Evolutionary conservation across 2,888 invertebrate species (phyloP), one percentile per base, ranked within the genome.

Genomic region (Fabriciana adippe): DNA sequence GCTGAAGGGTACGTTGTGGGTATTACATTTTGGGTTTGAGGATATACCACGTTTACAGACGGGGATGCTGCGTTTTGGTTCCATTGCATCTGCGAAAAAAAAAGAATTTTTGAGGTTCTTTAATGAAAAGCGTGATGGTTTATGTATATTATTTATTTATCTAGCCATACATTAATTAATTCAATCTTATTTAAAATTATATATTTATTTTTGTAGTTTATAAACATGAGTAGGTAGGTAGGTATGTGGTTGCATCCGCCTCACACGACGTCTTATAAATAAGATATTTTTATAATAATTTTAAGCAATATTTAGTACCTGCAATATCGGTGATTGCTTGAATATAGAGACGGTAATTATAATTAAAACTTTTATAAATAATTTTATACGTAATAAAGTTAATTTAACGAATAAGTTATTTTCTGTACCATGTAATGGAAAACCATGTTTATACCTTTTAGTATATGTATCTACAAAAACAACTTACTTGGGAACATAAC

Each of bases 1-100:
- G 96, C 95, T 55, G 95, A 95, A 0, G 94, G 93, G 79, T 96
- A 95, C 61, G 94, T 86, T 31, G 94, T 93, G 0, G 96, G 95
- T 65, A 96, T 89, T 51, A 95, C 88, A 75, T 93, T 94, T 71
- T 93, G 93, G 47, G 93, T 90, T 76, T 94, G 95, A 57, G 95
- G 95, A 83, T 94, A 95, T 35, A 94, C 93, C 31, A 94, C 94
- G 85, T 94, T 94, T 3, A 94, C 94, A 0, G 95, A 93, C 0
- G 95, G 94, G 0, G 94, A 81, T 21, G 94, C 79, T 15, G 92
- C 87, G 77, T 95, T 95, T 71, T 95, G 95, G 72, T 95, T 95
- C 96, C 96, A 96, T 86, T 96, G 96, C 78, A 96, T 95, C 94
- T 95, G 86, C 21, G n/a, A 50, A 71, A 8, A 11, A 41, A 41